phyloP scores from a whole-genome alignment of 2,888 invertebrate genomes.

The Timandra comae region DNA sequence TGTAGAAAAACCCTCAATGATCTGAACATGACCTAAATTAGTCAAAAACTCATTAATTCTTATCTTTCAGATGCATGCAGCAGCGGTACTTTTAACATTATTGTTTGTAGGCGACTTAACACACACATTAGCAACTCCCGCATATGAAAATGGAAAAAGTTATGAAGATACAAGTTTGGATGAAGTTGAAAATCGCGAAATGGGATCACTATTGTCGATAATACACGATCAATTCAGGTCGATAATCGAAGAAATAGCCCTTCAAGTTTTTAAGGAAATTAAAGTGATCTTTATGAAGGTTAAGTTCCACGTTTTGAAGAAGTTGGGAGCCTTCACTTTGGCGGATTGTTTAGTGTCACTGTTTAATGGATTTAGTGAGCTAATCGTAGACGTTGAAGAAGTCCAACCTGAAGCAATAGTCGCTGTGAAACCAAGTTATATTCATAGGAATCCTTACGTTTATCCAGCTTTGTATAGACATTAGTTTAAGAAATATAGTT shows the following conservation, averaged over 20 bases:
- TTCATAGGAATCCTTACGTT: slow-evolving; percentile 3
- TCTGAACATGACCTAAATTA: no score
- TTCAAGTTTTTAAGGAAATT: slow-evolving; percentile 29
- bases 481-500: not conserved
- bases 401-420: not conserved
- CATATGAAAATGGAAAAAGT: no score
- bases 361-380: slow-evolving; percentile 39
- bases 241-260: slow-evolving; percentile 34
- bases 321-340: slow-evolving; percentile 36
- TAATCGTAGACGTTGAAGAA: no score
- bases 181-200: no score
- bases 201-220: slow-evolving; percentile 27
- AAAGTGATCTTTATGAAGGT: slow-evolving; percentile 27
- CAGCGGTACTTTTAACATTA: no score
- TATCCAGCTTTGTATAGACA: slow-evolving; percentile 1
- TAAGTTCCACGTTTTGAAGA: slow-evolving; percentile 40
- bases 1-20: no score
- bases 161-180: no score
- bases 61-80: no score
- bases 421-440: not conserved
- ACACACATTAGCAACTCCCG: no score
- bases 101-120: no score
- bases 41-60: no score
- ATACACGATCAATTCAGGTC: slow-evolving; percentile 40
- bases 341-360: slow-evolving; percentile 36